These are phyloP conservation scores for Notolabrus celidotus DNA, from an alignment of 2,797 vertebrate species.

Conservation along the genomic window DNA sequence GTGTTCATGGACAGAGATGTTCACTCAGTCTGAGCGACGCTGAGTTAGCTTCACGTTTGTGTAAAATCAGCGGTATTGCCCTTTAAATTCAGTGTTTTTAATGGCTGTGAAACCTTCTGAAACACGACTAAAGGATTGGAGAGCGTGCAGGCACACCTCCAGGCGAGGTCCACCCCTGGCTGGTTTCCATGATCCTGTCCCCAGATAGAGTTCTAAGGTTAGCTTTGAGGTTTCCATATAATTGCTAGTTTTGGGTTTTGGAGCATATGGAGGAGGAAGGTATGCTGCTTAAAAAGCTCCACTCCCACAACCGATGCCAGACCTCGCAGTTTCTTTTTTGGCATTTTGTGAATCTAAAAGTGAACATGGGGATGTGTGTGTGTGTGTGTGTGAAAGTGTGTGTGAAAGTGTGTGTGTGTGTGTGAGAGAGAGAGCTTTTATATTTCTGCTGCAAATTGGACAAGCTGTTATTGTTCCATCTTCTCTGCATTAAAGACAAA, in stretches of 20 bases:
- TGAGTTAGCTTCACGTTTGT: background rate
- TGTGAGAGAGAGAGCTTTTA: slow-evolving; percentile 5
- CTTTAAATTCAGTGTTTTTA: slow-evolving; percentile 15
- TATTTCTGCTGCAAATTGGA: slow-evolving; percentile 13
- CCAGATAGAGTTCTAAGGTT: slow-evolving; percentile 62
- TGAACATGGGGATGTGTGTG: slow-evolving; percentile 29
- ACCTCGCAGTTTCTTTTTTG: slow-evolving; percentile 47
- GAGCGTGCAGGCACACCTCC: slow-evolving; percentile 24
- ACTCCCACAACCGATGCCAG: slow-evolving; percentile 63
- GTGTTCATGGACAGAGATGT: background rate
- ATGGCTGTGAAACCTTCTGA: slow-evolving; percentile 32
- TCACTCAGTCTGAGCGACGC: background rate
- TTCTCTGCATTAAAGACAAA: slow-evolving; percentile 11
- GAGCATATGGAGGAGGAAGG: slow-evolving; percentile 56
- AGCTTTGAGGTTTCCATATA: slow-evolving; percentile 70
- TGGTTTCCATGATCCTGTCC: slow-evolving; percentile 35
- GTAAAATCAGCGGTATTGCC: background rate
- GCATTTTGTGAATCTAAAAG: slow-evolving; percentile 48
- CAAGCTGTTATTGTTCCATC: background rate
- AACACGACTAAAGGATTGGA: slow-evolving; percentile 36
- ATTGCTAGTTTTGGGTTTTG: slow-evolving; percentile 60
- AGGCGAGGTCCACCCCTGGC: slow-evolving; percentile 51
- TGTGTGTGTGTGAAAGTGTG: slow-evolving; percentile 6
- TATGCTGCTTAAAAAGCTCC: slow-evolving; percentile 59
- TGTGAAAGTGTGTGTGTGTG: slow-evolving; percentile 11